Evolutionary conservation across 53 echinoderm and acorn worm species (phyloP).

Genomic region (Temnopleurus reevesii): DNA sequence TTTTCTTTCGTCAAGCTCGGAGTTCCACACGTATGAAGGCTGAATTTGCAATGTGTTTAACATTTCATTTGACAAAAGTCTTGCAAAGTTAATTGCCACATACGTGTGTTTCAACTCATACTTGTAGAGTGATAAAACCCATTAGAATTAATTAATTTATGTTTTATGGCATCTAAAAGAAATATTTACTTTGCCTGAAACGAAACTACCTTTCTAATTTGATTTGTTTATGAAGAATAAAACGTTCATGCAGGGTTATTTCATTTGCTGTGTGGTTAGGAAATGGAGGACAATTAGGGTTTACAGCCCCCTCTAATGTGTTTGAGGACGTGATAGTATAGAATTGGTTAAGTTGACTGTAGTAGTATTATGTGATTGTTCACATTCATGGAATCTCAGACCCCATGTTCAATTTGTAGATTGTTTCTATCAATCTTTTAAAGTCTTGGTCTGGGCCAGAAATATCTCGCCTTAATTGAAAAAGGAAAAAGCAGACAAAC

Average conservation of each 20-base stretch:
- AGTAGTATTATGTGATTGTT: neutral
- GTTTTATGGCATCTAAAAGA: neutral
- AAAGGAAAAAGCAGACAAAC: too few species aligned
- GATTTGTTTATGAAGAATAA: neutral
- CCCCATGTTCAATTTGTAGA: neutral
- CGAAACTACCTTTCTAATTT: neutral
- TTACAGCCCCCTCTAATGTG: neutral
- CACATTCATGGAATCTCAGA: neutral
- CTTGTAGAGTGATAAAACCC: neutral
- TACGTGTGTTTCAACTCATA: too few species aligned
- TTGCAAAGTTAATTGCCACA: too few species aligned
- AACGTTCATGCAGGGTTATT: neutral
- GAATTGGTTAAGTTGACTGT: neutral
- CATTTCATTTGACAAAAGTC: neutral
- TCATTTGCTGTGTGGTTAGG: neutral
- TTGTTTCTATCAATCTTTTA: too few species aligned
- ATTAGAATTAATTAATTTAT: neutral
- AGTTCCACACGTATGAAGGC: too few species aligned
- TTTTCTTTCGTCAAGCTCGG: too few species aligned
- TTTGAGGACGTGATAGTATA: neutral
- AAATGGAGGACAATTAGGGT: neutral
- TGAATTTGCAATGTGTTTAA: too few species aligned
- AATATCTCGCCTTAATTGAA: too few species aligned
- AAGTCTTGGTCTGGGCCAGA: neutral
- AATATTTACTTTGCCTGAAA: neutral